These are phyloP conservation scores for Drosophila dunni DNA, from an alignment of 1,140 invertebrate species.

Conservation along the genomic window DNA sequence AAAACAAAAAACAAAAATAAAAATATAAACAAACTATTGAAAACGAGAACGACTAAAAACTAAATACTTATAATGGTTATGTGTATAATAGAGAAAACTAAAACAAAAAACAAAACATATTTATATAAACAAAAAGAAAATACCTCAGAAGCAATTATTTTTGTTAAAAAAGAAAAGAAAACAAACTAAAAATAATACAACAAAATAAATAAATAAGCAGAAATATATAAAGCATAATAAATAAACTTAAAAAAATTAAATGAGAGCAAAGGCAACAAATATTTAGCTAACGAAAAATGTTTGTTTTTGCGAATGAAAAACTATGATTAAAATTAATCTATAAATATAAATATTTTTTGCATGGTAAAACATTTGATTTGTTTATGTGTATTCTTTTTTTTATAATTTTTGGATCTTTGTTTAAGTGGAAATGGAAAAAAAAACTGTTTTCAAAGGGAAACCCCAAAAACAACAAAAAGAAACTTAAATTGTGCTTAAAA, in stretches of 20 bases:
- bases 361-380: slow-evolving; percentile 54
- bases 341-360: slow-evolving; percentile 51
- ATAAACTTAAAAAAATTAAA: slow-evolving; percentile 54
- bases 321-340: slow-evolving; percentile 29
- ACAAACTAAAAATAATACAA: slow-evolving; percentile 59
- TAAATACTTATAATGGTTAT: slow-evolving; percentile 76
- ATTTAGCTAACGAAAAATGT: slow-evolving; percentile 38
- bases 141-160: slow-evolving; percentile 84
- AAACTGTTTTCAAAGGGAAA: slow-evolving; percentile 43
- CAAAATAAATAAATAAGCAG: slow-evolving; percentile 52
- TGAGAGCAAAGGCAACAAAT: slow-evolving; percentile 58
- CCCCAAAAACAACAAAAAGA: slow-evolving; percentile 7
- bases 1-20: slow-evolving; percentile 38
- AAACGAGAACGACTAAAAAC: slow-evolving; percentile 69
- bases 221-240: slow-evolving; percentile 44
- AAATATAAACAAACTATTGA: slow-evolving; percentile 60
- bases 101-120: slow-evolving; percentile 72
- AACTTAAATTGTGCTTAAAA: slow-evolving; percentile 51
- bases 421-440: slow-evolving; percentile 43
- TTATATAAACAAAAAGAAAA: slow-evolving; percentile 81
- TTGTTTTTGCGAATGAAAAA: slow-evolving; percentile 34
- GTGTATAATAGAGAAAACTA: slow-evolving; percentile 71
- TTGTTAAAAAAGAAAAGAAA: slow-evolving; percentile 70
- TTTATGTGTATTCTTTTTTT: slow-evolving; percentile 39
- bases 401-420: slow-evolving; percentile 38